Base-by-base conservation (phyloP, 2,797 vertebrate species). In the Ceryle rudis region DNA sequence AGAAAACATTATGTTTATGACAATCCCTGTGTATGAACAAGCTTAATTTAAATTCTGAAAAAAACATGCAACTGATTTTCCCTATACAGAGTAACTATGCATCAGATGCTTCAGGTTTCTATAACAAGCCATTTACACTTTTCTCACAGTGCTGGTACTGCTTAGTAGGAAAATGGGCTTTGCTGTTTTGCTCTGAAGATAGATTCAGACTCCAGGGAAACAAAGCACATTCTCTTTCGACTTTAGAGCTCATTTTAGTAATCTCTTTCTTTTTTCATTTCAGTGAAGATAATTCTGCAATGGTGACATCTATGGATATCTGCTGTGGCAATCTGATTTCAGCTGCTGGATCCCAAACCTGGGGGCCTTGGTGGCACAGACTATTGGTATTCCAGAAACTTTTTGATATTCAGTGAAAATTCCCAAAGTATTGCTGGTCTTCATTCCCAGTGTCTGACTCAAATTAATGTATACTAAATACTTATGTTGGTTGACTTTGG, bases 331-430 rank as follows among this genome's bases (percentile, higher is more conserved):
- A 20, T 29, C 20, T 71, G 13, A 58, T 54, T 78, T 71, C 33
- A 29, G 21, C 9, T 0, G 0, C 8, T 73, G 10, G 2, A 2
- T 66, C 11, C 7, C 35, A 89, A 18, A 58, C 12, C 8, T 51
- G 18, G 5, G 44, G 19, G 2, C 12, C 13, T 25, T 61, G 52
- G 14, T 49, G 49, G 9, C 28, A 29, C n/a, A 33, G 14, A 9
- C 26, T 47, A 23, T 81, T 65, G 29, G 4, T 49, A 31, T 57
- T 83, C 61, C 75, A 35, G 37, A 62, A 28, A 31, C 18, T n/a
- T 84, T 37, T 22, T 65, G 23, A 35, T 75, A 51, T 44, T 31
- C 21, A 19, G 6, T 69, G 46, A 74, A 88, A 75, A 69, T 62
- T 69, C 16, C 15, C 3, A 10, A 20, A 58, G 31, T 55, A 69